Conservation (phyloP, 2,113 vertebrate species). For the Forbesichthys papilliferus region DNA sequence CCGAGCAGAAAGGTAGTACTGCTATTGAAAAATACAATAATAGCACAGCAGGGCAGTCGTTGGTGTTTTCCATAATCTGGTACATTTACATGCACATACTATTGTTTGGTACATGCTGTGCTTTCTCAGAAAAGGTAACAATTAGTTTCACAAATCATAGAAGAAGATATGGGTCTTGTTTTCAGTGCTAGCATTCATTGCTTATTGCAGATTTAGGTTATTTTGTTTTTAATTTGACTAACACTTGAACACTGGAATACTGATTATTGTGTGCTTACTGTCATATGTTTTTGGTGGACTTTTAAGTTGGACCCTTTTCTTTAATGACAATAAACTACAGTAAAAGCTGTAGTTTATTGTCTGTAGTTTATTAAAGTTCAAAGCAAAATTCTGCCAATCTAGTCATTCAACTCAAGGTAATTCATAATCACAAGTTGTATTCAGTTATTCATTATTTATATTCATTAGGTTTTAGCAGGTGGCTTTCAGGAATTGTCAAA, state of each 20-base stretch:
- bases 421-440: constrained; percentile 22
- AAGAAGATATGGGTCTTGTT: neutral
- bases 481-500: neutral
- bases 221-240: no score
- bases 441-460: no score
- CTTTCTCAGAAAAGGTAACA: constrained; percentile 22
- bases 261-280: no score
- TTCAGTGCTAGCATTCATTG: no score
- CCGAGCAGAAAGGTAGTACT: neutral
- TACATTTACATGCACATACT: neutral
- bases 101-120: constrained; percentile 11
- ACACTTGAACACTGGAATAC: no score
- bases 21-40: neutral
- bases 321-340: constrained; percentile 34
- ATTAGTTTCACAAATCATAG: constrained; percentile 2
- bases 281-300: neutral
- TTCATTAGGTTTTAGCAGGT: no score
- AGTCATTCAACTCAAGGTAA: constrained; percentile 7
- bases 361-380: constrained; percentile 5
- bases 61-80: constrained; percentile 1
- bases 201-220: no score
- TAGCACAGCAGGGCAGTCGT: neutral
- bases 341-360: neutral
- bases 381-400: constrained; percentile 5
- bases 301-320: constrained; percentile 21